Base-by-base conservation (phyloP, 92 coral and sea anemone genomes). In the Actinostola sp. region DNA sequence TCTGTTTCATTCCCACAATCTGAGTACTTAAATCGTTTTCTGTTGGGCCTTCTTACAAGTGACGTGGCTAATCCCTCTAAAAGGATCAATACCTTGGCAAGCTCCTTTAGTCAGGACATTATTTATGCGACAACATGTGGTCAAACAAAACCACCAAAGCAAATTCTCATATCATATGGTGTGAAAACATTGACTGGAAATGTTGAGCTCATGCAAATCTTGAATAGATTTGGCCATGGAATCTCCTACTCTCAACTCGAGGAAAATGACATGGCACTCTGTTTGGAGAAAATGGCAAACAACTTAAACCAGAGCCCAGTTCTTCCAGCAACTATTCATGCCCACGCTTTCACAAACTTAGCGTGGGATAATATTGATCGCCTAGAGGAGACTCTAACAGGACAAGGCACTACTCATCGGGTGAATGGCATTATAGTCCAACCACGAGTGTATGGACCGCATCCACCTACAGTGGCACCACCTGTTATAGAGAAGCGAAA, bases 341-440 rank as follows among this genome's bases (percentile, higher is more conserved):
- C 89, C 10, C 32, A 77, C 77, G 77, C 66, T 33, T 70, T 63
- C 79, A 85, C 29, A n/a, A 78, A 65, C 49, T 58, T 84, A 33
- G 85, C 89, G 38, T 84, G 83, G 83, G 88, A 83, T 44, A 83
- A 83, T 60, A 72, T 80, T 31, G 79, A 80, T 31, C 35, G 79
- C 14, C 52, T 71, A 20, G 81, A 74, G 39, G 84, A 78, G 64
- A 84, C 85, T 33, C 77, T 78, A 8, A 62, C 66, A 7, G 85
- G 81, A 6, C 46, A 44, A 44, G 80, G 77, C 20, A 84, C 89
- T 20, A 71, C 85, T 21, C 85, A 84, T 52, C 51, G 89, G 0
- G 84, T 78, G 17, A 84, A 84, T 57, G 82, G 82, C 54, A 67
- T 67, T 55, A 69, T 42, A 36, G 82, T 73, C 15, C 90, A 85